Conservation (phyloP, 1,140 invertebrate species). For the Phymorhynchus buccinoides region DNA sequence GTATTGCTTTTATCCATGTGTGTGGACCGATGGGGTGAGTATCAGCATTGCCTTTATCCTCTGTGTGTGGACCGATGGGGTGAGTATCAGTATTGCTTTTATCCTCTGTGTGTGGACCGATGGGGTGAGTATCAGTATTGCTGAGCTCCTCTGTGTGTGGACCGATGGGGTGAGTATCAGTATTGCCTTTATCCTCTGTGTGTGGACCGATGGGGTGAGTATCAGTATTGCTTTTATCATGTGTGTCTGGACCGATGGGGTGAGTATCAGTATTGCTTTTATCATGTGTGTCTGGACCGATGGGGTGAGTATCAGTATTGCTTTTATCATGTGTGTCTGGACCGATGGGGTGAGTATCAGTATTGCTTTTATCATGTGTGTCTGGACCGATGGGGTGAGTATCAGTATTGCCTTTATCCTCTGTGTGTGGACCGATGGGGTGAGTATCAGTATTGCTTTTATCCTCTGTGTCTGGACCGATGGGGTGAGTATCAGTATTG, state of each 20-base stretch:
- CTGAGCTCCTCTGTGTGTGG: not conserved
- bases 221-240: no score
- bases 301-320: not conserved
- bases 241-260: no score
- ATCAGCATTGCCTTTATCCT: not conserved
- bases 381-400: constrained; percentile 86
- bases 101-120: not conserved
- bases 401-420: not conserved
- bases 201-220: no score
- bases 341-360: not conserved
- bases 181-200: no score
- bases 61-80: not conserved
- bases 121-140: no score
- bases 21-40: not conserved
- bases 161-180: no score
- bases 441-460: no score
- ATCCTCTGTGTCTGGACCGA: no score
- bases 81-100: no score
- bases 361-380: no score
- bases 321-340: not conserved
- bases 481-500: no score
- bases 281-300: not conserved
- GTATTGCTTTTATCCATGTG: constrained; percentile 5
- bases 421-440: not conserved
- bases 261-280: no score